phyloP scores from a whole-genome alignment of 2,113 vertebrate species.

The Burhinus bistriatus region DNA sequence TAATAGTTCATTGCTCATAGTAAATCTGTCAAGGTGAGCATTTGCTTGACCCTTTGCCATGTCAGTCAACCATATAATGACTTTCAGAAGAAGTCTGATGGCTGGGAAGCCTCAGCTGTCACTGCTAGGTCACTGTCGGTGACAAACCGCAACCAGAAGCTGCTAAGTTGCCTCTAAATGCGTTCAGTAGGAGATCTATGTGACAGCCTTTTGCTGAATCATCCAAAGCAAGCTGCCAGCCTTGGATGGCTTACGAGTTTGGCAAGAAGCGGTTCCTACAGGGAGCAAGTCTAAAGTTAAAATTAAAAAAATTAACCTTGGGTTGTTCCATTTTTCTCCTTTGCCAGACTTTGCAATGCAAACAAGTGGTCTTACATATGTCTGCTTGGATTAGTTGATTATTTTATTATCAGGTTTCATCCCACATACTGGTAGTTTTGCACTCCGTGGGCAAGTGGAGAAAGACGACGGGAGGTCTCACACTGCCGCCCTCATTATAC shows the following conservation, averaged over 20 bases:
- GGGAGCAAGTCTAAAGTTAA: neutral
- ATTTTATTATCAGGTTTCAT: neutral
- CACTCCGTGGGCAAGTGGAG: neutral
- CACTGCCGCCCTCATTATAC: neutral
- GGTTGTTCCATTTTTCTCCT: neutral
- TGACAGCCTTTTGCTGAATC: neutral
- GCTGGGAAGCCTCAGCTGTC: neutral
- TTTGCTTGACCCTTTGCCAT: slow-evolving; percentile 12
- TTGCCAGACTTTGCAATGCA: neutral
- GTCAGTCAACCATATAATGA: slow-evolving; percentile 1
- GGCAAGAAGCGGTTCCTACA: neutral
- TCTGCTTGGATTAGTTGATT: neutral
- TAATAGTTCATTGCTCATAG: neutral
- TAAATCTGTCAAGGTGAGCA: neutral
- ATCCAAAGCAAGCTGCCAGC: neutral
- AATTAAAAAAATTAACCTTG: neutral
- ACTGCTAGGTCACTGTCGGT: neutral
- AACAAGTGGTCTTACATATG: neutral
- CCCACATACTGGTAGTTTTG: neutral
- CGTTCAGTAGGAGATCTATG: neutral
- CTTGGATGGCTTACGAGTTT: neutral
- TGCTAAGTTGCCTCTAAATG: neutral
- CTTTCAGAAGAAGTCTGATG: neutral
- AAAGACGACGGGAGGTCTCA: neutral
- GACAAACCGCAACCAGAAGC: neutral